These are phyloP conservation scores for Petromus typicus DNA, from an alignment of 2,113 vertebrate genomes.

Conservation along the genomic window DNA sequence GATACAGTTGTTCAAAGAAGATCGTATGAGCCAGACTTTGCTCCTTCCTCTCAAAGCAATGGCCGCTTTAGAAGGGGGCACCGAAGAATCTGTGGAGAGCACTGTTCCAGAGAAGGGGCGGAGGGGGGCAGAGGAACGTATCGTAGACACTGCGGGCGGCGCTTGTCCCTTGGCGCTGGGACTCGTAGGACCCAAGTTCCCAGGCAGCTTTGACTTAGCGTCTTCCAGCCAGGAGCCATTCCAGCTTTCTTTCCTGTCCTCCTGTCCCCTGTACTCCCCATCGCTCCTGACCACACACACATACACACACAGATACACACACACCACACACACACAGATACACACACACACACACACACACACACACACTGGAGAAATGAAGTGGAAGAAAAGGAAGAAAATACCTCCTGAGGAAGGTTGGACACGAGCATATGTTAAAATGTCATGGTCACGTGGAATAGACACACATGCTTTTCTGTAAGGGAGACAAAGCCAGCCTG, in stretches of 20 bases:
- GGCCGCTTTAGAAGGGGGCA: background rate
- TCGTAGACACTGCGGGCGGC: background rate
- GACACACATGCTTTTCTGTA: background rate
- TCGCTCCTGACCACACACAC: background rate
- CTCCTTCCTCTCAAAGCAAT: background rate
- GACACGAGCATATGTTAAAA: background rate
- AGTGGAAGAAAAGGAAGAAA: background rate
- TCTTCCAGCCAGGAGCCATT: no score
- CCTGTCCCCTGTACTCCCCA: fast-evolving
- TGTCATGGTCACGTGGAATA: background rate
- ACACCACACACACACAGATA: no score
- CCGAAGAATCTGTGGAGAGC: background rate
- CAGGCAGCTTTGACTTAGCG: background rate
- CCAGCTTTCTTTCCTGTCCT: no score
- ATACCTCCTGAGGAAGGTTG: background rate
- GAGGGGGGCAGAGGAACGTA: background rate
- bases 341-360: background rate
- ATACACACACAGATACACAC: background rate
- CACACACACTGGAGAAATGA: background rate
- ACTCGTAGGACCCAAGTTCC: background rate
- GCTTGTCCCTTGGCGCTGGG: background rate
- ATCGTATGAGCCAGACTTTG: background rate
- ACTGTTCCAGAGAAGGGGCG: background rate
- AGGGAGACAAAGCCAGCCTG: background rate
- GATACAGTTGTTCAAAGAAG: background rate